phyloP scores from a whole-genome alignment of 2,113 vertebrate genomes.

The Sitta europaea region DNA sequence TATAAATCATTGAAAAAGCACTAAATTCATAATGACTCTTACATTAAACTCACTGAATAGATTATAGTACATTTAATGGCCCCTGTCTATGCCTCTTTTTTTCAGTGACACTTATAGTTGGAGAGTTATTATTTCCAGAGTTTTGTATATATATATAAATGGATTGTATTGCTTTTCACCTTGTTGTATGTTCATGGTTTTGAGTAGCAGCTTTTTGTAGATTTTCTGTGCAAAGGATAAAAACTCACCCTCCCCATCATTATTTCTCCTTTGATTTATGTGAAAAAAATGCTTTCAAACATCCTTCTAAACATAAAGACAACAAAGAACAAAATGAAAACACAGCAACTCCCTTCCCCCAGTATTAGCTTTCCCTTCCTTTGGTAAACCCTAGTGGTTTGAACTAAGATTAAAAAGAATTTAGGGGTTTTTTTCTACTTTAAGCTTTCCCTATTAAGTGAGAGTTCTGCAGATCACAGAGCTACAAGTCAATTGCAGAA shows the following conservation, averaged over 20 bases:
- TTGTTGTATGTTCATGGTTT: not conserved
- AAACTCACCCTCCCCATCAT: not conserved
- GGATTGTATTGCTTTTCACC: not conserved
- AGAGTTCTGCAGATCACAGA: not conserved
- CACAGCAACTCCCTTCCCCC: not conserved
- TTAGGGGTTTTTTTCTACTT: not conserved
- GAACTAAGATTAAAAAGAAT: not conserved
- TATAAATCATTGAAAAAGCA: constrained; percentile 8
- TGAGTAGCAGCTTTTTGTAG: not conserved
- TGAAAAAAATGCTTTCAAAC: not conserved
- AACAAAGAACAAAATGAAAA: constrained; percentile 1
- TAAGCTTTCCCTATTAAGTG: not conserved
- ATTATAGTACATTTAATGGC: not conserved
- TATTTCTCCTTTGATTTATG: not conserved
- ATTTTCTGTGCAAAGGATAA: not conserved
- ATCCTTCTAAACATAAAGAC: not conserved
- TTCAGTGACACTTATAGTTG: not conserved
- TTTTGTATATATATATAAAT: not conserved
- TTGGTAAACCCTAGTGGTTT: not conserved
- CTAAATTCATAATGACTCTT: constrained; percentile 7
- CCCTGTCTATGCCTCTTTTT: not conserved
- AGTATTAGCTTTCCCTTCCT: not conserved
- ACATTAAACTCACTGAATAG: not conserved
- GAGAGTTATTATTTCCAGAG: not conserved
- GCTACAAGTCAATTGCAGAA: not conserved